Conservation (phyloP, 2,797 vertebrate species). For the Lepilemur ruficaudatus region DNA sequence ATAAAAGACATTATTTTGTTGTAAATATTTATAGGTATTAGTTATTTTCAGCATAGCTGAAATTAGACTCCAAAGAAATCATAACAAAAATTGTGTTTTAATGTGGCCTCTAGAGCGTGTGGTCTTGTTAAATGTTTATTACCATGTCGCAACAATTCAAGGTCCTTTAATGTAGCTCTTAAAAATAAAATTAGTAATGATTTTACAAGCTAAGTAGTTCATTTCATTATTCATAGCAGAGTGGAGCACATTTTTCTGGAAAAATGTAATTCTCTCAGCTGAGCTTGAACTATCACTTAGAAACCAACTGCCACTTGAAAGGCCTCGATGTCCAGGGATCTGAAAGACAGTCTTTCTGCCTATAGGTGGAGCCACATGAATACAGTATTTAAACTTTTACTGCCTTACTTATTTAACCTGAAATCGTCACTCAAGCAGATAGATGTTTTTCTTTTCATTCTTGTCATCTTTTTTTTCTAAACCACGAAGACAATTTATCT, state of each 20-base stretch:
- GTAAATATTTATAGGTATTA: conserved; percentile 40
- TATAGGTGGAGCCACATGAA: conserved; percentile 61
- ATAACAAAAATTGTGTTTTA: conserved; percentile 30
- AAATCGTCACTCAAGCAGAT: background rate
- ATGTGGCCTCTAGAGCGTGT: background rate
- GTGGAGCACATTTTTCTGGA: background rate
- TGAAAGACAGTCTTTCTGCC: background rate
- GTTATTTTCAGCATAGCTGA: conserved; percentile 6
- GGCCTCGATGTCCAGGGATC: background rate
- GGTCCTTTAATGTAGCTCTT: background rate
- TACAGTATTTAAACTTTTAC: background rate
- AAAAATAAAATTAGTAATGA: conserved; percentile 22
- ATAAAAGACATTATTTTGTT: background rate
- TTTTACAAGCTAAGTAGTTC: background rate
- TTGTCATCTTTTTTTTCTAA: background rate
- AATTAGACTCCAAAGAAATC: background rate
- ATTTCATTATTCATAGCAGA: background rate
- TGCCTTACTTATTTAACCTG: background rate
- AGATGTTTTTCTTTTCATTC: background rate
- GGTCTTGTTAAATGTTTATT: conserved; percentile 49
- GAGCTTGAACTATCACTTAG: background rate
- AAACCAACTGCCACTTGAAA: background rate
- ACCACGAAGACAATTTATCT: background rate
- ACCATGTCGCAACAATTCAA: background rate
- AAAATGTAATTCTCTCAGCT: background rate